These are phyloP conservation scores for Palythoa grandis DNA, from an alignment of 92 coral and sea anemone species.

Conservation along the genomic window DNA sequence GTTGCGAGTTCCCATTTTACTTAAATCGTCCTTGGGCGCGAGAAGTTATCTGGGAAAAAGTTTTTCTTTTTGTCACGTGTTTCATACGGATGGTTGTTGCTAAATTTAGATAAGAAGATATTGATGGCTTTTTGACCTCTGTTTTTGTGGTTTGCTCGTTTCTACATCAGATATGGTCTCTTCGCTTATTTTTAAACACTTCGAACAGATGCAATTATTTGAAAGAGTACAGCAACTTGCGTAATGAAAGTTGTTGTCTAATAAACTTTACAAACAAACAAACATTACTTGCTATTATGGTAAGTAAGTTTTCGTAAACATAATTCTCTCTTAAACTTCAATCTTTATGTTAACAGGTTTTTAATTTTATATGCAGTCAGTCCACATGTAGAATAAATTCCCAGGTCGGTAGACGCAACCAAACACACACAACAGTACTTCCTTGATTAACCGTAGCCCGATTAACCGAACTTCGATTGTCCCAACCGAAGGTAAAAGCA, in stretches of 20 bases:
- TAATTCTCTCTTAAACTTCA: too few species aligned
- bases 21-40: constrained; percentile 16
- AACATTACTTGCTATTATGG: background rate
- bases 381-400: too few species aligned
- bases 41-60: background rate
- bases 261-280: constrained; percentile 25
- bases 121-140: constrained; percentile 28
- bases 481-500: too few species aligned
- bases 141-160: background rate
- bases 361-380: too few species aligned
- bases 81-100: background rate
- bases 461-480: too few species aligned
- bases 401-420: too few species aligned
- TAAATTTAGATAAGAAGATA: constrained; percentile 6
- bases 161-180: background rate
- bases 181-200: background rate
- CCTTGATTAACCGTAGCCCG: too few species aligned
- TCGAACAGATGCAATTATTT: background rate
- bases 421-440: background rate
- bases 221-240: background rate
- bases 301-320: background rate
- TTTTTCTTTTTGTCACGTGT: background rate
- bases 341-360: too few species aligned
- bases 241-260: constrained; percentile 26
- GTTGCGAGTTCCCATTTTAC: background rate